Evolutionary conservation across 2,113 vertebrate species (phyloP), one percentile per base, ranked within the genome.

Genomic region (Donacobius atricapilla): DNA sequence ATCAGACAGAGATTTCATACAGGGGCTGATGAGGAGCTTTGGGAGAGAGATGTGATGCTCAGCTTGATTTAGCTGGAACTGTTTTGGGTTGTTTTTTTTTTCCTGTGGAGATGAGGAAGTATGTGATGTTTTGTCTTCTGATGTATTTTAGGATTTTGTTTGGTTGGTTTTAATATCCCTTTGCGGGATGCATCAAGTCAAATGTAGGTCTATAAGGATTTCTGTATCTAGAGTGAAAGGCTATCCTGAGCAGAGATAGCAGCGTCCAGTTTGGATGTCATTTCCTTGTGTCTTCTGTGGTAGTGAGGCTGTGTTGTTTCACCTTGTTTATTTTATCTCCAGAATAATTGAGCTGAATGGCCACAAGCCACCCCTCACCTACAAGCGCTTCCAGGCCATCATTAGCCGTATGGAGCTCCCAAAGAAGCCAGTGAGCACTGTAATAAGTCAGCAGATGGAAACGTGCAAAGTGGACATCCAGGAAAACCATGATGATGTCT

Each of bases 311-410:
- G 13, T 80, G 37, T 66, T 87, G 42, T 83, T 89, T 89, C 57
- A 82, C 44, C 18, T 35, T 69, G n/a, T 40, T 91, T 81, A 47
- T 97, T 92, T 96, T 95, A 83, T 94, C 65, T 88, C 35, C 98
- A 99, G 99, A 98, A 99, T 99, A 95, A 99, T 99, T 39, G 99
- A 99, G 94, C 98, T 99, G 96, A 99, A 99, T 70, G 99, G 98
- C 94, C 98, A 98, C 97, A 99, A 98, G 86, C 98, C 99, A 28
- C 99, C 99, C 13, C 98, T 99, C 75, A 99, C 99, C 72, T 99
- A 99, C 97, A 99, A 99, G 97, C 98, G 99, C 40, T 99, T 99
- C 94, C 99, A 99, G 96, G 98, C 99, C 96, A 99, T 99, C 86
- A 98, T 99, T 90, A 99, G 98, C 96, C 98, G 98, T 31, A 98